phyloP scores from a whole-genome alignment of 2,888 invertebrate species.

The Mechanitis mazaeus region DNA sequence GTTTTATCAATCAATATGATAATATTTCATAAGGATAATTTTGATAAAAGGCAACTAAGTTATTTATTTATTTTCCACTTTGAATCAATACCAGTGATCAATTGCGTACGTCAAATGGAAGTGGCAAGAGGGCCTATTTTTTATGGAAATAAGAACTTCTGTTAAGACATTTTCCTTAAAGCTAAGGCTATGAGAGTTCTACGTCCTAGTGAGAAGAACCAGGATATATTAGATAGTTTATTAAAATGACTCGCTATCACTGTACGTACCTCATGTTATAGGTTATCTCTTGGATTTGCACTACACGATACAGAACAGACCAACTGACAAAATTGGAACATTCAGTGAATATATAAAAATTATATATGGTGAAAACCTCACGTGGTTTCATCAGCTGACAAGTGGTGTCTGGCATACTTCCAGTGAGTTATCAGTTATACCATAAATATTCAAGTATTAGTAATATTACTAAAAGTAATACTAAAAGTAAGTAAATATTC shows the following conservation, averaged over 20 bases:
- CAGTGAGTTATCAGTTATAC: constrained; percentile 31
- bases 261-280: constrained; percentile 25
- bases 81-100: too few relatives aligned
- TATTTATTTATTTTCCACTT: too few relatives aligned
- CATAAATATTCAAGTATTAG: constrained; percentile 15
- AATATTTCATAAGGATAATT: too few relatives aligned
- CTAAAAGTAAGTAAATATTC: constrained; percentile 22
- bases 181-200: too few relatives aligned
- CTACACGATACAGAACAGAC: background rate
- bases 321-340: background rate
- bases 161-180: too few relatives aligned
- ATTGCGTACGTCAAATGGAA: too few relatives aligned
- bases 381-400: constrained; percentile 54
- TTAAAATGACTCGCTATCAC: constrained; percentile 24
- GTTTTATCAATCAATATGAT: too few relatives aligned
- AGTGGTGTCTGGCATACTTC: constrained; percentile 46
- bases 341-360: constrained; percentile 16
- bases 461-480: constrained; percentile 14
- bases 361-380: constrained; percentile 36
- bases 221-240: background rate
- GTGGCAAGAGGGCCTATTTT: too few relatives aligned
- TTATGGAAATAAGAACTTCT: too few relatives aligned
- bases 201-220: too few relatives aligned
- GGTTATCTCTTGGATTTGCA: constrained; percentile 24
- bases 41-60: too few relatives aligned